phyloP scores from a whole-genome alignment of 2,113 vertebrate genomes.

The Poicephalus meyeri region DNA sequence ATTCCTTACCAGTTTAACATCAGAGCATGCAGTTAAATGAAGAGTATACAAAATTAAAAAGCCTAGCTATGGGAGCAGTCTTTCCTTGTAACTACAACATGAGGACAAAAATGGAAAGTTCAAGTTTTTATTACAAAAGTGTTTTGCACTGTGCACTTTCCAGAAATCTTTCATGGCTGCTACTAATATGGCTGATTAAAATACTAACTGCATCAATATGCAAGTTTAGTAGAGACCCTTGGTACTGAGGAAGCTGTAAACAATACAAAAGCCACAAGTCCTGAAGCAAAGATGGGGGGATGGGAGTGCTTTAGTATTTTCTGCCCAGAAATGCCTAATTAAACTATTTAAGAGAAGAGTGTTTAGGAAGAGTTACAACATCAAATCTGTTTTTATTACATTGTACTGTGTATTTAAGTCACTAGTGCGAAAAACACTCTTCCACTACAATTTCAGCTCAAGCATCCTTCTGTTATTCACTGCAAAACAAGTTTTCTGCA shows the following conservation, averaged over 20 bases:
- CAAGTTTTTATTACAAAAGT: not conserved
- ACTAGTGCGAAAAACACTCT: not conserved
- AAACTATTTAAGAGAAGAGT: not conserved
- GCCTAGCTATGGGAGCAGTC: not conserved
- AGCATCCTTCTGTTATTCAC: not conserved
- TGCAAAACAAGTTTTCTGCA: not conserved
- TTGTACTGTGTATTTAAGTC: not conserved
- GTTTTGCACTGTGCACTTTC: not conserved
- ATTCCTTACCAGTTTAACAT: not conserved
- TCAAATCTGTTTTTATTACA: not conserved
- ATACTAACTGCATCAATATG: not conserved
- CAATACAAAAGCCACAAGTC: not conserved
- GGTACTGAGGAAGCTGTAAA: not conserved
- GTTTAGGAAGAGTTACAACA: not conserved
- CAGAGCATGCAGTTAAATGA: constrained; percentile 6
- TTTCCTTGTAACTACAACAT: not conserved
- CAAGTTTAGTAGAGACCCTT: not conserved
- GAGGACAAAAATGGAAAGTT: not conserved
- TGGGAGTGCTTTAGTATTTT: not conserved
- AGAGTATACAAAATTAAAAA: not conserved
- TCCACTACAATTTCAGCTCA: not conserved
- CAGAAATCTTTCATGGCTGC: not conserved
- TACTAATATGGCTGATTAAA: not conserved
- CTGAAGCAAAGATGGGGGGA: not conserved
- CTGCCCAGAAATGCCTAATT: not conserved